Percentiles rank a stretch among this genome's conserved stretches.
phyloP scores from a whole-genome alignment of 2,113 vertebrate genomes.

The Aramus guarauna region DNA sequence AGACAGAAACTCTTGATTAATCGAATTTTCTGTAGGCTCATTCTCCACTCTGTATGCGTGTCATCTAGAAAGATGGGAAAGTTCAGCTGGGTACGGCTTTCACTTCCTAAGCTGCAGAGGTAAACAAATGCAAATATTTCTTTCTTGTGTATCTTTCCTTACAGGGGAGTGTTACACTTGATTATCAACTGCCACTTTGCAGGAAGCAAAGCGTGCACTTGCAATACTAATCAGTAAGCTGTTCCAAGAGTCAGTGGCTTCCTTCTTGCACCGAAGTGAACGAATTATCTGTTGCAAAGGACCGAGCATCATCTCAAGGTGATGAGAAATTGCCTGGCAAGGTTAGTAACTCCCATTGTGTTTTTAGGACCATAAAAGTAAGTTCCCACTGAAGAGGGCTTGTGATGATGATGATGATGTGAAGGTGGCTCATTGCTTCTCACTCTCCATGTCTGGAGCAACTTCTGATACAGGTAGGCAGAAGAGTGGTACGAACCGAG shows the following conservation, averaged over 20 bases:
- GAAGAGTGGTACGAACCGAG: fast-evolving
- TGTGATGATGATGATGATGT: background rate
- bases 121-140: background rate
- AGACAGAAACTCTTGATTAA: background rate
- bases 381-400: fast-evolving
- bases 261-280: background rate
- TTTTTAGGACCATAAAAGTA: background rate
- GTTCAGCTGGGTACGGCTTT: background rate
- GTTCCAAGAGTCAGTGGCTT: background rate
- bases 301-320: background rate
- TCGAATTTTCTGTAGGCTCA: background rate
- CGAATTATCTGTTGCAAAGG: background rate
- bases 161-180: background rate
- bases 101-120: background rate
- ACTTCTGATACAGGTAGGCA: too few species aligned
- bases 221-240: background rate
- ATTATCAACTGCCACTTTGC: background rate
- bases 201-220: background rate
- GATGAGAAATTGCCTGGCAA: background rate
- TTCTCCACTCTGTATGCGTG: background rate
- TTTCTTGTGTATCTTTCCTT: background rate
- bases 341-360: background rate
- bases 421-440: fast-evolving
- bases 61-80: background rate
- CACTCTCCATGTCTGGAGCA: fast-evolving